These are phyloP conservation scores for Turdus rufiventris DNA, from an alignment of 2,113 vertebrate species.

Conservation along the genomic window DNA sequence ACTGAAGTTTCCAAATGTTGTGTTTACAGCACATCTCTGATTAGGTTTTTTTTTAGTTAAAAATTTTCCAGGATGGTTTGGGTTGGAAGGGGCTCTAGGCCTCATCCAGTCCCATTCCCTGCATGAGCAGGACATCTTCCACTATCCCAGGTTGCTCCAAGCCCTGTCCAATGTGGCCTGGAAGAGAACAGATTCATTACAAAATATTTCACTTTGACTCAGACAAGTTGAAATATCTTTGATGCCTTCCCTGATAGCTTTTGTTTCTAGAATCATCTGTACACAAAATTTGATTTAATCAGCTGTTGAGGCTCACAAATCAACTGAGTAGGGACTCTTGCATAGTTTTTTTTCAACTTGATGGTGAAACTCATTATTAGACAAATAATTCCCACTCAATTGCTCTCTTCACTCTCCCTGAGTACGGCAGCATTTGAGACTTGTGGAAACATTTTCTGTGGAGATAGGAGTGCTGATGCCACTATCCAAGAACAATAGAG, in stretches of 20 bases:
- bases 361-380: not conserved
- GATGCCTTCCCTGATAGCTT: not conserved
- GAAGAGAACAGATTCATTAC: not conserved
- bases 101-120: not conserved
- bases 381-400: slow-evolving; percentile 1
- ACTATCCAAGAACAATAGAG: slow-evolving; percentile 33
- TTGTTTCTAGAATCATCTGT: not conserved
- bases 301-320: not conserved
- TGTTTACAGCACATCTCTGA: not conserved
- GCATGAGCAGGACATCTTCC: not conserved
- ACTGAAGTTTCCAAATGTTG: not conserved
- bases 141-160: not conserved
- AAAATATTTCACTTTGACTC: not conserved
- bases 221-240: not conserved
- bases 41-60: not conserved
- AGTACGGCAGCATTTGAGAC: not conserved
- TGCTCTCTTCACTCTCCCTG: not conserved
- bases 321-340: not conserved
- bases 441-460: not conserved
- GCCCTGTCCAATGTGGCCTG: not conserved
- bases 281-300: not conserved
- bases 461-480: not conserved
- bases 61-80: not conserved
- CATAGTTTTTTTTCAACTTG: not conserved
- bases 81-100: not conserved